Base-by-base conservation (phyloP, 2,888 invertebrate species). In the Sarcophaga subvicina region DNA sequence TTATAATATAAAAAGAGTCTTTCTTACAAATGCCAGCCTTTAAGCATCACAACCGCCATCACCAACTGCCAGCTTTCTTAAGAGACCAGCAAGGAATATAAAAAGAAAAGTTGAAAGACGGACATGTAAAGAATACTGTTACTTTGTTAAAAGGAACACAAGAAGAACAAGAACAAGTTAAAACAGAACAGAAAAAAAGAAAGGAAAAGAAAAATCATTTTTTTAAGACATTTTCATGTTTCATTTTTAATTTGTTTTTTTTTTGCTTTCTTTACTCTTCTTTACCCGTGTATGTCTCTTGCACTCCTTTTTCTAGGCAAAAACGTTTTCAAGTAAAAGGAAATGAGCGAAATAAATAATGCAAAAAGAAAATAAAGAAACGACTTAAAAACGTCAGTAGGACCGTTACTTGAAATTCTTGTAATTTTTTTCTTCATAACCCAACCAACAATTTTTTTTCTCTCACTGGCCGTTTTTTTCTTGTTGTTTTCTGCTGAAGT, bases 381-480 rank as follows among this genome's bases (percentile, higher is more conserved):
- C 45, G 10, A 59, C 59, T 49, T 60, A 37, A 60, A 63, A 17
- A 37, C 49, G 47, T 45, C 49, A 64, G n/a, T n/a, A 63, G 62
- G 59, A 80, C 75, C 60, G 73, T 80, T 69, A 25, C 5, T 49
- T 76, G 71, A 59, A 63, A 70, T 76, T 64, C 70, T 62, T 62
- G 25, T 49, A 67, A 3, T 14, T 20, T 47, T n/a, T n/a, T 75
- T 54, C 12, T 71, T 45, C 2, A 11, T 54, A 22, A 11, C 54
- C 54, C 54, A 54, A 4, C 17, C 54, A 54, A 2, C 14, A 14
- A 17, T 14, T 4, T 54, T 54, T 54, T 54, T 14, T 17, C 54
- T 14, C 54, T 17, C 54, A 4, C 54, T 54, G 17, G 17, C 17
- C 14, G 4, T 54, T 45, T 4, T 37, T n/a, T 5, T 45, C 45